phyloP scores from a whole-genome alignment of 2,113 vertebrate genomes.

The Ivindomyrus marchei region DNA sequence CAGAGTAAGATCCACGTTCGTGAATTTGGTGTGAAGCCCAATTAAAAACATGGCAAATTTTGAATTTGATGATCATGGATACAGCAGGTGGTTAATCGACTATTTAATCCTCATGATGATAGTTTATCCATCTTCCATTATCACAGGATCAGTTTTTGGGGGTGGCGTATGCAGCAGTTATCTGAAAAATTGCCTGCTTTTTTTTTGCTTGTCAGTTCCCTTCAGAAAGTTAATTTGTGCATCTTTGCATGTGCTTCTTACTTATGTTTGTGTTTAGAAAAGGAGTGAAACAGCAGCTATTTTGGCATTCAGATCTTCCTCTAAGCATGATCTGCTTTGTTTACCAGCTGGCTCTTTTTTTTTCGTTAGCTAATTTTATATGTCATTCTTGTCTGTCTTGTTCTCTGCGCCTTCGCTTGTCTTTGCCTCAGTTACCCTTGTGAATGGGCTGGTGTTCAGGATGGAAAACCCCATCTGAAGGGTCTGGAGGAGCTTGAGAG shows the following conservation, averaged over 20 bases:
- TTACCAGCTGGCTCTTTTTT: background rate
- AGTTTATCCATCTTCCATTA: background rate
- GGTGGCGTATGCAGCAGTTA: background rate
- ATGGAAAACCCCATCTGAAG: slow-evolving; percentile 62
- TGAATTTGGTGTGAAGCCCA: background rate
- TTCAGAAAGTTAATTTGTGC: background rate
- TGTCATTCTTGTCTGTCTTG: background rate
- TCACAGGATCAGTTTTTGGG: background rate
- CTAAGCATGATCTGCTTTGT: background rate
- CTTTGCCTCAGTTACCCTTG: slow-evolving; percentile 60
- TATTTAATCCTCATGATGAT: background rate
- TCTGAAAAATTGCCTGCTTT: background rate
- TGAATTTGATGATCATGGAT: background rate
- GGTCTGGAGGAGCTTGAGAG: slow-evolving; percentile 68
- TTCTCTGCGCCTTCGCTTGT: background rate
- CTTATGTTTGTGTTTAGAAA: background rate
- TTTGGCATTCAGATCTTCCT: background rate
- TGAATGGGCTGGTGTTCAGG: slow-evolving; percentile 67
- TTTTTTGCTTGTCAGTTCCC: background rate
- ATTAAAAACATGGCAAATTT: background rate
- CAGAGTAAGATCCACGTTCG: slow-evolving; percentile 48
- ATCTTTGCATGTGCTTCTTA: background rate
- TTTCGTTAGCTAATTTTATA: background rate
- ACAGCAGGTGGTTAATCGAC: background rate
- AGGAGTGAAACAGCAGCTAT: background rate